These are phyloP conservation scores for Teinopalpus imperialis DNA, from an alignment of 2,888 invertebrate species.

Conservation along the genomic window DNA sequence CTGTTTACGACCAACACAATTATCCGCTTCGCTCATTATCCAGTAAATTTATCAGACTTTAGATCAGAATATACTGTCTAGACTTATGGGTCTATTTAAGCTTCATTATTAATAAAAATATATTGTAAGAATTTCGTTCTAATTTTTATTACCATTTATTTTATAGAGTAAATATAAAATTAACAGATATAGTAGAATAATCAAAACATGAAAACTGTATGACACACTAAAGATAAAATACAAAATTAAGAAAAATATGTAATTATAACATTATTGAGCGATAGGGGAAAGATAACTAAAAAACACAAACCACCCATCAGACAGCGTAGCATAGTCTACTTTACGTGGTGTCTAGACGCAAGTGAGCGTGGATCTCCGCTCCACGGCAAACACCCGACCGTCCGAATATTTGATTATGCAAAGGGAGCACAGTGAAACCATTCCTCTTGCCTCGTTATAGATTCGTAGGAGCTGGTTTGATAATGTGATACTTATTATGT, in stretches of 20 bases:
- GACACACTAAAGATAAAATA: too few species aligned
- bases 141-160: too few species aligned
- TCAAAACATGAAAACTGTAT: conserved; percentile 7
- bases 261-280: too few species aligned
- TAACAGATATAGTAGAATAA: not conserved
- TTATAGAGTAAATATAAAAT: not conserved
- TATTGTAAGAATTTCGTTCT: too few species aligned
- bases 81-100: too few species aligned
- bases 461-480: conserved; percentile 18
- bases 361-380: conserved; percentile 54
- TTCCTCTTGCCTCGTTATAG: conserved; percentile 33
- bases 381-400: conserved; percentile 41
- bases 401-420: conserved; percentile 73
- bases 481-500: too few species aligned
- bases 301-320: conserved; percentile 28
- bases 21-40: conserved; percentile 47
- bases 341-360: conserved; percentile 43
- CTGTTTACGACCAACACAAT: conserved; percentile 60
- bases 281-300: too few species aligned
- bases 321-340: conserved; percentile 30
- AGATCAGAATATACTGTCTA: conserved; percentile 40
- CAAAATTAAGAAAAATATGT: too few species aligned
- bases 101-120: too few species aligned
- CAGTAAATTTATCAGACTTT: conserved; percentile 39
- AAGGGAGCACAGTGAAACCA: conserved; percentile 50